Conservation (phyloP, 1,140 invertebrate species). For the Drosophila bocki region DNA sequence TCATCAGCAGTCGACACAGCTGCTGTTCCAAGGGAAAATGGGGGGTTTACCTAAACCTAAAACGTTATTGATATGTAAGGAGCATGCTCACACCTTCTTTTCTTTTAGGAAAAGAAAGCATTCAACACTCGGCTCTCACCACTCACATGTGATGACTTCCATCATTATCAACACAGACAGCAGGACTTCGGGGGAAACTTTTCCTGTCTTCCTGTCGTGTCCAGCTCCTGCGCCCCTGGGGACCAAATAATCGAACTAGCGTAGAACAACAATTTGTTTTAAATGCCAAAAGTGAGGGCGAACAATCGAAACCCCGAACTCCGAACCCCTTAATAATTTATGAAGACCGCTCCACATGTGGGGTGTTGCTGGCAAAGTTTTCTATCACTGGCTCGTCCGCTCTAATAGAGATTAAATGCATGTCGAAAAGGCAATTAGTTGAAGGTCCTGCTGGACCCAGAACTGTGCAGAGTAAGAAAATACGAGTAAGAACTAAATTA, state of each 20-base stretch:
- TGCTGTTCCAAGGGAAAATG: constrained; percentile 38
- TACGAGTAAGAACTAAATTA: neutral
- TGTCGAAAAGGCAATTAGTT: constrained; percentile 85
- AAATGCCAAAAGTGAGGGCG: constrained; percentile 66
- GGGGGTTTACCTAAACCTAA: constrained; percentile 66
- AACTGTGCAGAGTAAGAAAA: constrained; percentile 1
- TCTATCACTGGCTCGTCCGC: constrained; percentile 59
- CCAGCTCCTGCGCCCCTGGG: constrained; percentile 30
- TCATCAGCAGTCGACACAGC: constrained; percentile 81
- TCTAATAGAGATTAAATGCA: constrained; percentile 85
- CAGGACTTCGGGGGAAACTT: constrained; percentile 44
- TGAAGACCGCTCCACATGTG: constrained; percentile 71
- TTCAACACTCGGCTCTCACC: constrained; percentile 32
- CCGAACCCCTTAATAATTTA: constrained; percentile 79
- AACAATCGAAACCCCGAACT: constrained; percentile 36
- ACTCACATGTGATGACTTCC: constrained; percentile 67
- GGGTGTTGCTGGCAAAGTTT: constrained; percentile 51
- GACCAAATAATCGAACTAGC: constrained; percentile 76
- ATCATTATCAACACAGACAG: constrained; percentile 68
- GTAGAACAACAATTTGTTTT: constrained; percentile 81
- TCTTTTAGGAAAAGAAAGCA: neutral
- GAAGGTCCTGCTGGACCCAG: constrained; percentile 49
- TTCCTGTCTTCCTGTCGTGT: constrained; percentile 24
- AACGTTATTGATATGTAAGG: constrained; percentile 77
- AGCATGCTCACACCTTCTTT: constrained; percentile 75